Evolutionary conservation across 2,888 invertebrate species (phyloP).

Genomic region (Lydus trimaculatus): DNA sequence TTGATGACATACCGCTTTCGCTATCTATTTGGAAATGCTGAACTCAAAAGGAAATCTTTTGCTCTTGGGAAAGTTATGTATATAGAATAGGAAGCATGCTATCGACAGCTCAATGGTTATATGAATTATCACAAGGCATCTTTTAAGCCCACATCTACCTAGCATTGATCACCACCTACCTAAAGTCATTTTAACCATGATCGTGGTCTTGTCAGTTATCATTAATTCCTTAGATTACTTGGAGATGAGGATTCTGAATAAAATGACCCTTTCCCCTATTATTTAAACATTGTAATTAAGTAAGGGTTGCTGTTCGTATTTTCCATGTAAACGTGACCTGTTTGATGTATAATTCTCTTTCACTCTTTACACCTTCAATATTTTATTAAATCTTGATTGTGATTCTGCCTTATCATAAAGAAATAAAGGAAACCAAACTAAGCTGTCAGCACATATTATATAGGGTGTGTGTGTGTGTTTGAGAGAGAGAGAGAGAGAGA

Average conservation of each 20-base stretch:
- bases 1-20: too few species aligned
- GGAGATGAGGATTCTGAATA: neutral
- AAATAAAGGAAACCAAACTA: neutral
- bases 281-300: too few species aligned
- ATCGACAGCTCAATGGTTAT: conserved; percentile 47
- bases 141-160: conserved; percentile 40
- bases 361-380: too few species aligned
- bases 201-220: conserved; percentile 2
- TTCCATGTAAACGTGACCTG: too few species aligned
- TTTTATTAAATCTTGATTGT: neutral
- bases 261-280: neutral
- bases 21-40: neutral
- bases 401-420: neutral
- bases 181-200: conserved; percentile 5
- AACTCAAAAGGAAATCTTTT: neutral
- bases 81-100: conserved; percentile 31
- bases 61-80: neutral
- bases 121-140: conserved; percentile 46
- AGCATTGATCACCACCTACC: conserved; percentile 29
- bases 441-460: neutral
- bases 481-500: too few species aligned
- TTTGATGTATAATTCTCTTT: too few species aligned
- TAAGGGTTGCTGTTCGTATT: too few species aligned
- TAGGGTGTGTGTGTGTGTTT: neutral
- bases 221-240: neutral